These are phyloP conservation scores for Drosophila mayri DNA, from an alignment of 1,140 invertebrate genomes.

Conservation along the genomic window DNA sequence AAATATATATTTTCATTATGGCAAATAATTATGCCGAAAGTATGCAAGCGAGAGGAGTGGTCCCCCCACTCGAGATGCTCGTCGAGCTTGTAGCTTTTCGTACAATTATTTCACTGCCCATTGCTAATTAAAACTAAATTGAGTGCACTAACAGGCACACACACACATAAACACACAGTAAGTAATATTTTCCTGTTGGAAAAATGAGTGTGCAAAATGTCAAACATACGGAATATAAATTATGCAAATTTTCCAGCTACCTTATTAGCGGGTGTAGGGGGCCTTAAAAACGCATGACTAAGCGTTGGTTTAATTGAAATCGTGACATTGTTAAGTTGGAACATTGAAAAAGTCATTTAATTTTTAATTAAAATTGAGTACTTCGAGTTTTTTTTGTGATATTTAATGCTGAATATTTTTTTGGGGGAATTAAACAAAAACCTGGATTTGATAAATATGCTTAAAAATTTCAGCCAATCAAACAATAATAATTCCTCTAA, in stretches of 20 bases:
- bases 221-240: slow-evolving; percentile 55
- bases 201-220: slow-evolving; percentile 30
- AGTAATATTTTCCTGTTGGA: slow-evolving; percentile 5
- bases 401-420: neutral
- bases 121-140: slow-evolving; percentile 83
- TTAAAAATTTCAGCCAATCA: neutral
- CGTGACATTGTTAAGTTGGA: slow-evolving; percentile 3
- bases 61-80: slow-evolving; percentile 64
- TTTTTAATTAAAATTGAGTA: neutral
- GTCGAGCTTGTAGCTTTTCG: slow-evolving; percentile 70
- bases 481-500: fast-evolving
- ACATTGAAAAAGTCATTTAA: neutral
- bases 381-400: neutral
- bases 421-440: neutral
- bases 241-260: slow-evolving; percentile 54
- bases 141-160: slow-evolving; percentile 52
- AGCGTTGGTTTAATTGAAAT: slow-evolving; percentile 59
- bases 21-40: slow-evolving; percentile 75
- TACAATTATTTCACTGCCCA: slow-evolving; percentile 78
- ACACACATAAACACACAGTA: slow-evolving; percentile 13
- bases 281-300: slow-evolving; percentile 1
- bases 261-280: neutral
- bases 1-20: slow-evolving; percentile 74
- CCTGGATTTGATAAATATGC: neutral
- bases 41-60: slow-evolving; percentile 32